phyloP scores from a whole-genome alignment of 2,113 vertebrate species.

The Catharus bicknelli region DNA sequence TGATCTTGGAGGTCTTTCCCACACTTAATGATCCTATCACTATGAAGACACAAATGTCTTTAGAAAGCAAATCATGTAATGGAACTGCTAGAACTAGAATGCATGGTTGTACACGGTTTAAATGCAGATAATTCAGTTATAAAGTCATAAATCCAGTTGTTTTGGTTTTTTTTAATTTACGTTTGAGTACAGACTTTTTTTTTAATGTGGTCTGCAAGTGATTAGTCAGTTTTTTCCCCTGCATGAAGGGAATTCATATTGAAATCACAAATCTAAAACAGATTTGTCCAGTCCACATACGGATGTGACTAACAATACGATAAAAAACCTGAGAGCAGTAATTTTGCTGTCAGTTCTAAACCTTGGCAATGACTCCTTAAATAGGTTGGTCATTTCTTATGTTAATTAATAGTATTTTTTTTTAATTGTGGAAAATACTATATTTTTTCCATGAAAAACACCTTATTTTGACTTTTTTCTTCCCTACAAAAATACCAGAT shows the following conservation, averaged over 20 bases:
- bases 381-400: slow-evolving; percentile 39
- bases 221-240: slow-evolving; percentile 16
- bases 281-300: slow-evolving; percentile 39
- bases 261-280: slow-evolving; percentile 21
- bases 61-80: background rate
- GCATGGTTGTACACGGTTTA: background rate
- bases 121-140: background rate
- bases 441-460: background rate
- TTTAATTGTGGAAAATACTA: background rate
- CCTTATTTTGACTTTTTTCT: slow-evolving; percentile 26
- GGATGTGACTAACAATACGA: slow-evolving; percentile 46
- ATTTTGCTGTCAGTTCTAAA: slow-evolving; percentile 70
- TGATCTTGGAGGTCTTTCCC: background rate
- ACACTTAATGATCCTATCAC: background rate
- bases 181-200: background rate
- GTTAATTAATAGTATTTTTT: slow-evolving; percentile 49
- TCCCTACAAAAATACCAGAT: background rate
- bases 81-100: slow-evolving; percentile 5
- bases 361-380: slow-evolving; percentile 54
- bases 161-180: background rate
- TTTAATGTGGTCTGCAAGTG: background rate
- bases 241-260: slow-evolving; percentile 43
- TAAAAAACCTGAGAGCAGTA: slow-evolving; percentile 40
- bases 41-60: background rate
- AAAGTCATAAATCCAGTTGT: background rate